Conservation (phyloP, 2,797 vertebrate genomes). For the Amblyopsis hoosieri region DNA sequence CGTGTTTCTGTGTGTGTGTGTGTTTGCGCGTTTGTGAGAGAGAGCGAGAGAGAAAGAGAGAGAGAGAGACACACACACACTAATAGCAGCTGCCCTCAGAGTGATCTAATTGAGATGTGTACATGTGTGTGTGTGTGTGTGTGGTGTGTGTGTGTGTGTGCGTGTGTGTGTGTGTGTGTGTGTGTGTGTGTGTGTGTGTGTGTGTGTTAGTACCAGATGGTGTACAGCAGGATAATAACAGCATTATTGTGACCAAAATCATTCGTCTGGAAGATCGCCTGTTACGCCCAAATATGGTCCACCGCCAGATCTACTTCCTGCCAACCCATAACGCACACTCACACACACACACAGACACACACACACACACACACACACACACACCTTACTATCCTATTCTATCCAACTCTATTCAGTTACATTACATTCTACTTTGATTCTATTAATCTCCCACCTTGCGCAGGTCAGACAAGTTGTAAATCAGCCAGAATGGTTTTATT, state of each 20-base stretch:
- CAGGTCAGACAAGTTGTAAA: neutral
- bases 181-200: constrained; percentile 52
- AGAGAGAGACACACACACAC: too few species aligned
- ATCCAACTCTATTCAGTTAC: neutral
- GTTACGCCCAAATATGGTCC: constrained; percentile 72
- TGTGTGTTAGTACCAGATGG: constrained; percentile 93
- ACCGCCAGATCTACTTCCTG: constrained; percentile 81
- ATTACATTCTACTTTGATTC: neutral
- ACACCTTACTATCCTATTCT: neutral
- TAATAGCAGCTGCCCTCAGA: too few species aligned
- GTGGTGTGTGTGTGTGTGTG: neutral
- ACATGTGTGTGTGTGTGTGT: neutral
- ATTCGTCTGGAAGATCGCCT: constrained; percentile 89
- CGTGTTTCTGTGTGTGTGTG: neutral
- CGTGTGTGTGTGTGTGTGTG: neutral
- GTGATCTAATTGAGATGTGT: neutral
- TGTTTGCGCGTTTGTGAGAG: too few species aligned
- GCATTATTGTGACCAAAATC: constrained; percentile 90
- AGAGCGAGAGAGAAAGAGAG: too few species aligned
- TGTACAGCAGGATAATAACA: constrained; percentile 97
- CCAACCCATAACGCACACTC: constrained; percentile 91
- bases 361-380: constrained; percentile 10
- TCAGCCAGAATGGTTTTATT: too few species aligned
- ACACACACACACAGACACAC: constrained; percentile 14
- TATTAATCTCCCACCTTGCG: neutral